These are phyloP conservation scores for Cotesia chilonis DNA, from an alignment of 1,140 invertebrate species.

Conservation along the genomic window DNA sequence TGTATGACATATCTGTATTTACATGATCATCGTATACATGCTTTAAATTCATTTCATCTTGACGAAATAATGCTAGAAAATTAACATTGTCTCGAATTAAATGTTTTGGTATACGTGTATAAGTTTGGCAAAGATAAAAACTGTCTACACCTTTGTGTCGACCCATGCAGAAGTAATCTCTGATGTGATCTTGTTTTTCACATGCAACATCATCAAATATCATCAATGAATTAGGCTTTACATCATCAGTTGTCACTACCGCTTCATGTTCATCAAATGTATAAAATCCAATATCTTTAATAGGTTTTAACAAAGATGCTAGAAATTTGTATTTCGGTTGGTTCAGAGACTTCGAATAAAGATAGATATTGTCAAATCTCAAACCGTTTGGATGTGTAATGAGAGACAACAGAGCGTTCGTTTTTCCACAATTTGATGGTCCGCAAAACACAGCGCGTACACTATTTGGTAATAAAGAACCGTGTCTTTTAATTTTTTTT, in stretches of 20 bases:
- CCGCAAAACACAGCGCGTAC: too few species aligned
- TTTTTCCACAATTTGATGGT: not conserved
- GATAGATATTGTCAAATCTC: slow-evolving; percentile 27
- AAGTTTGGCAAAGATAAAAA: too few species aligned
- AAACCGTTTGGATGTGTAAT: slow-evolving; percentile 25
- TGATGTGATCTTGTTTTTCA: not conserved
- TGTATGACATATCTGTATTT: slow-evolving; percentile 13
- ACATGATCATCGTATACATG: not conserved
- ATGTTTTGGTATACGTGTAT: too few species aligned
- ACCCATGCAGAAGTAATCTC: too few species aligned
- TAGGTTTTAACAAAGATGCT: slow-evolving; percentile 2
- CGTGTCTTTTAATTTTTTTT: too few species aligned
- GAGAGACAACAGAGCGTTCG: slow-evolving; percentile 20
- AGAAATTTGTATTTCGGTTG: slow-evolving; percentile 22
- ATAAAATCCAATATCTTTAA: slow-evolving; percentile 23
- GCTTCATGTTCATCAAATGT: slow-evolving; percentile 23
- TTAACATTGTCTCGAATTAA: too few species aligned
- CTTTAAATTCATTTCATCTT: slow-evolving; percentile 13
- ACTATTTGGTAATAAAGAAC: too few species aligned
- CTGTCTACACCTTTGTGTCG: too few species aligned
- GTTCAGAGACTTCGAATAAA: slow-evolving; percentile 24
- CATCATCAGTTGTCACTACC: slow-evolving; percentile 18
- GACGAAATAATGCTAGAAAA: too few species aligned
- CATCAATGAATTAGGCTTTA: slow-evolving; percentile 3
- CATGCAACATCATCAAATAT: slow-evolving; percentile 16